Base-by-base conservation (phyloP, 1,140 invertebrate genomes). In the Brachionus asplanchnoidis region DNA sequence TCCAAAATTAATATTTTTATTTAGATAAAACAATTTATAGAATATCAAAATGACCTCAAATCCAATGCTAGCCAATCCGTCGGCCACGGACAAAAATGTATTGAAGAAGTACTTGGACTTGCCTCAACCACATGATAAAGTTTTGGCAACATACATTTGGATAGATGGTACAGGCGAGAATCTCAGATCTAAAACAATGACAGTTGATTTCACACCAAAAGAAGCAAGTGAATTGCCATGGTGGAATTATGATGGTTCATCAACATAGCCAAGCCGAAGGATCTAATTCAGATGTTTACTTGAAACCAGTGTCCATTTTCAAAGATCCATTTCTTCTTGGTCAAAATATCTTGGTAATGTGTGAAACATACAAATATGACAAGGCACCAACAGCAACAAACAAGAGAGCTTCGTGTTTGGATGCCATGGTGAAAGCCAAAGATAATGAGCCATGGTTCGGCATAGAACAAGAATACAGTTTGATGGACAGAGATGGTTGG, bases 221-320 rank as follows among this genome's bases (percentile, higher is more conserved):
- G 88, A 90, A 79, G 91, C 94, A 0, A 92, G 93, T 92, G 96
- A 98, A 85, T 90, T 97, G 66, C 97, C 97, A 0, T 91, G 94
- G 1, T 99, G 97, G 97, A 97, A 96, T 87, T 98, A 95, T 89
- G 96, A 98, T 89, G 97, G 97, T 28, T 97, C 95, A 87, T 89
- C 88, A 60, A 91, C 90, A 6, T 88, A 87, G n/a, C 80, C 92
- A 93, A 86, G 91, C 92, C 0, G 90, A 91, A 85, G 92, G 92
- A 0, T 89, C 88, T 5, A 92, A 93, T 87, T 95, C 95, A 2
- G 97, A 99, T 87, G 93, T 95, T 9, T 97, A 93, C 88, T 91
- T 99, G 1, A 91, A 94, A 66, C 96, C 97, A 1, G 93, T 95
- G 17, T 94, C 92, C 5, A 93, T 97, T 46, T 98, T 97, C 91